Evolutionary conservation across 2,888 invertebrate genomes (phyloP).

Genomic region (Rotaria sp.): DNA sequence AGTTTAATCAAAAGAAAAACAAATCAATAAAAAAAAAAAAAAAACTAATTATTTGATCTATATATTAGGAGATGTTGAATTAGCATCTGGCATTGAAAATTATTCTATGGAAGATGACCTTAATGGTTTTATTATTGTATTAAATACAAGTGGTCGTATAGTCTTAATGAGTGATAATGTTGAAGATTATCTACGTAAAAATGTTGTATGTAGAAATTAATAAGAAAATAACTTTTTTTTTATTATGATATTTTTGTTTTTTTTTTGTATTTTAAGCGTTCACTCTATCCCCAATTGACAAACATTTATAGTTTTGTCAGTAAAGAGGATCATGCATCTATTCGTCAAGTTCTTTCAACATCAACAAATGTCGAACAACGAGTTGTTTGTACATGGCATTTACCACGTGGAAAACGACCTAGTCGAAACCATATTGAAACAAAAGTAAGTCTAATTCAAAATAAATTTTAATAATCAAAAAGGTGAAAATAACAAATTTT

Average conservation of each 20-base stretch:
- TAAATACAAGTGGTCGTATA: background rate
- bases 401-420: conserved; percentile 8
- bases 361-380: background rate
- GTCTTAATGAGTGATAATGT: background rate
- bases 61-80: background rate
- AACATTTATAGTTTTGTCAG: background rate
- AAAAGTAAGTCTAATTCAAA: background rate
- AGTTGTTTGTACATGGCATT: background rate
- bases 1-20: background rate
- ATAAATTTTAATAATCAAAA: background rate
- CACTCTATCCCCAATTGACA: background rate
- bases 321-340: background rate
- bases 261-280: background rate
- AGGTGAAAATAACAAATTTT: background rate
- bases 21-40: background rate
- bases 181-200: background rate
- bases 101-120: background rate
- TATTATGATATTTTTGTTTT: no score
- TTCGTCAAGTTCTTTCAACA: background rate
- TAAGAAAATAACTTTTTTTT: background rate
- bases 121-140: background rate
- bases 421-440: background rate
- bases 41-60: background rate
- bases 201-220: background rate
- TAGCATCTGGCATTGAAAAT: background rate